Evolutionary conservation across 1,140 invertebrate genomes (phyloP), one percentile per base, ranked within the genome.

Genomic region (Euschistus heros): DNA sequence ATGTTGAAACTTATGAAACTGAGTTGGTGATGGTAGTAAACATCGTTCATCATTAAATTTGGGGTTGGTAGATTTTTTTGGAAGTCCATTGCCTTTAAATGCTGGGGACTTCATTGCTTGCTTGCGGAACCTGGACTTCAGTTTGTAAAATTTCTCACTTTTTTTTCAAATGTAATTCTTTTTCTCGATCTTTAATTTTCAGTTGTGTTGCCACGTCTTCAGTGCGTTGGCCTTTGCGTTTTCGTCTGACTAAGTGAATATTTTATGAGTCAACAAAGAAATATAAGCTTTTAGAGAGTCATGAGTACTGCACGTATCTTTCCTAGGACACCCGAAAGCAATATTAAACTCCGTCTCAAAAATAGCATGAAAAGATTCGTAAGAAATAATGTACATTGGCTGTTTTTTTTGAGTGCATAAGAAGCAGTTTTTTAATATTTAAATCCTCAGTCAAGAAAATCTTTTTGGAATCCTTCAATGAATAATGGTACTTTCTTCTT

Each of bases 1-100:
- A 65, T 65, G 57, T 70, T 70, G 33, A 70, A 70, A 27, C 20
- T 30, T 33, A 47, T n/a, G 57, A 69, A 64, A 60, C 46, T 47
- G 33, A 69, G 54, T 64, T 68, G 67, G 55, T 65, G 20, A n/a
- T 42, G 30, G 46, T 68, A 68, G 50, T 68, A 66, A 14, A 68
- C 47, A 54, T 68, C 67, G 27, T 65, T 69, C 4, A 64, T 63
- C n/a, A 55, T 63, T 15, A 68, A 63, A 63, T 65, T 69, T 6
- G 61, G 67, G 3, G 30, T 42, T 24, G 50, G 50, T 37, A 68
- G 50, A 22, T 66, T 66, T 62, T 63, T 44, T 44, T 44, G 42
- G 17, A 44, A 44, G 42, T 44, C 42, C 42, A 44, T 44, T 44
- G 42, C 8, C 42, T 44, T 44, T 17, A 8, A 17, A 10, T 17